A percentile compares a stretch with the other conserved stretches of the same genome.
These are phyloP conservation scores for Athetis lepigone DNA, from an alignment of 2,888 invertebrate species.

Conservation along the genomic window DNA sequence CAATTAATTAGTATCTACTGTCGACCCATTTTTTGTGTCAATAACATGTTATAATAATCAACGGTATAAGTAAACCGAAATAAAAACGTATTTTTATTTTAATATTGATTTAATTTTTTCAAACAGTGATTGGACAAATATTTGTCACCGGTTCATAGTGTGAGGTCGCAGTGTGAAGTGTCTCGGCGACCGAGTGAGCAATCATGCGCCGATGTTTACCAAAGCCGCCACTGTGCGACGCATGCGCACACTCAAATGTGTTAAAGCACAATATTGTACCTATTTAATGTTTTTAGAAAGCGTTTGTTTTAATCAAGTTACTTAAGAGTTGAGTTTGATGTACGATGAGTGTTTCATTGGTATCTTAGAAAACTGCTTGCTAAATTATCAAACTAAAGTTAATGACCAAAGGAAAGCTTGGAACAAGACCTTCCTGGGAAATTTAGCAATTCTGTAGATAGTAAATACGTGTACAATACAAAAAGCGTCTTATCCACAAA, in stretches of 20 bases:
- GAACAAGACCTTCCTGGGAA: conserved; percentile 6
- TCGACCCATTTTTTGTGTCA: no score
- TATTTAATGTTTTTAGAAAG: conserved; percentile 57
- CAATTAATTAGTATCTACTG: no score
- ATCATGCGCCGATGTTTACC: conserved; percentile 52
- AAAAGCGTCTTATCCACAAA: conserved; percentile 13
- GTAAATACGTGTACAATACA: conserved; percentile 9
- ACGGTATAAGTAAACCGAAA: conserved; percentile 13
- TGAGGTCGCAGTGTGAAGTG: conserved; percentile 44
- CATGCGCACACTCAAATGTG: conserved; percentile 37
- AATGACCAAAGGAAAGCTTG: not conserved
- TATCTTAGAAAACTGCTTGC: conserved; percentile 7
- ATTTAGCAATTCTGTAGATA: conserved; percentile 8
- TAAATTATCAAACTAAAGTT: conserved; percentile 16
- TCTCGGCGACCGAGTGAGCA: conserved; percentile 29
- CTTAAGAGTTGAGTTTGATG: conserved; percentile 40
- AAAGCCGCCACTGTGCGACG: conserved; percentile 43
- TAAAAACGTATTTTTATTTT: not conserved
- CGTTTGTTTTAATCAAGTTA: conserved; percentile 46
- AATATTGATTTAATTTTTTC: conserved; percentile 21
- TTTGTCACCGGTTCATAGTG: conserved; percentile 46
- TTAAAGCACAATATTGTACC: conserved; percentile 46
- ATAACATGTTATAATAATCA: not conserved
- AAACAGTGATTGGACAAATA: conserved; percentile 50
- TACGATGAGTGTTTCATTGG: conserved; percentile 5